Conservation (phyloP, 2,888 invertebrate species). For the Acanthococcus lagerstroemiae region DNA sequence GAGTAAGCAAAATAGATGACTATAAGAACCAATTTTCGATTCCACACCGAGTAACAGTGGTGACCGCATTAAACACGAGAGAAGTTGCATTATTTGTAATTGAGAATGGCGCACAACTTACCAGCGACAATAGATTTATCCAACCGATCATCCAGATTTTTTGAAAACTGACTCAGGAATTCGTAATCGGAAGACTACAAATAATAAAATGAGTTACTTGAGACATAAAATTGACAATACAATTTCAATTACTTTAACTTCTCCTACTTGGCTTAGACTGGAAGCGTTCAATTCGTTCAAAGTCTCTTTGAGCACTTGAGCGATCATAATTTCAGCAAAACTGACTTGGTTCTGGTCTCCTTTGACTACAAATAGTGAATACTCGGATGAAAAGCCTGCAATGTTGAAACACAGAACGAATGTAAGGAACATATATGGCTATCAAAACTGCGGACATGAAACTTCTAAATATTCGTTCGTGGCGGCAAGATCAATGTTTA, state of each 20-base stretch:
- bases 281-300: neutral
- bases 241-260: neutral
- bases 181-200: neutral
- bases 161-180: neutral
- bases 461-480: too few species aligned
- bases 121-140: neutral
- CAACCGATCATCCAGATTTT: neutral
- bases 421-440: too few species aligned
- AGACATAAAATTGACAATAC: neutral
- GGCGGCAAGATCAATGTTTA: too few species aligned
- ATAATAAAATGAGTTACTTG: neutral
- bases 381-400: neutral
- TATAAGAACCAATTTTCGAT: neutral
- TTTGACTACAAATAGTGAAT: neutral
- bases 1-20: neutral
- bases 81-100: neutral
- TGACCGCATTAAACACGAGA: too few species aligned
- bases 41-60: too few species aligned
- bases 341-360: neutral
- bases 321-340: neutral
- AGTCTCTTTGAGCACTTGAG: neutral
- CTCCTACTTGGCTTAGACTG: neutral
- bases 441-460: neutral
- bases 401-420: neutral
- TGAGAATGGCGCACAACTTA: neutral